phyloP scores from a whole-genome alignment of 2,797 vertebrate genomes.

The Balearica regulorum region DNA sequence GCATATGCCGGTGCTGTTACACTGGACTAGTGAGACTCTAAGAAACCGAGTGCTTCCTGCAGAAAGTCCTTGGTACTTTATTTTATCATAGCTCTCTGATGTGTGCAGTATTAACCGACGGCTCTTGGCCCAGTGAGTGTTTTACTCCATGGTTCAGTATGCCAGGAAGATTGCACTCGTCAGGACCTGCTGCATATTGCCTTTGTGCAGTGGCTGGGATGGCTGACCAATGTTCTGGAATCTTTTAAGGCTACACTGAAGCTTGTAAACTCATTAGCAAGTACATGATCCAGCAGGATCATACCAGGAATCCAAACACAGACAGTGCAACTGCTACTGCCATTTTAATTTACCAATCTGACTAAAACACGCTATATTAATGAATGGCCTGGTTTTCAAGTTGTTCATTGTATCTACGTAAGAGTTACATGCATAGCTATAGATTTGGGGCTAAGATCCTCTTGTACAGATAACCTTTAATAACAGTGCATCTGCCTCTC shows the following conservation, averaged over 20 bases:
- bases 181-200: not conserved
- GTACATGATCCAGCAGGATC: not conserved
- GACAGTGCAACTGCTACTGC: not conserved
- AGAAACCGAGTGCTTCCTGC: not conserved
- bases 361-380: not conserved
- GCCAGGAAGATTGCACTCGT: not conserved
- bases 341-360: not conserved
- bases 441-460: not conserved
- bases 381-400: not conserved
- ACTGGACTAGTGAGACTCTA: not conserved
- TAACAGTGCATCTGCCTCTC: not conserved
- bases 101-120: fast-evolving
- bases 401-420: fast-evolving
- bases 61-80: not conserved
- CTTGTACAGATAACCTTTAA: not conserved
- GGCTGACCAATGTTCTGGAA: not conserved
- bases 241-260: not conserved
- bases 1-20: not conserved
- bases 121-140: not conserved
- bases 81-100: not conserved
- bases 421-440: not conserved
- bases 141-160: not conserved
- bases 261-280: not conserved
- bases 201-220: not conserved
- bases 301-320: not conserved